Conservation (phyloP, 2,888 invertebrate species). For the Dichetophora obliterata region DNA sequence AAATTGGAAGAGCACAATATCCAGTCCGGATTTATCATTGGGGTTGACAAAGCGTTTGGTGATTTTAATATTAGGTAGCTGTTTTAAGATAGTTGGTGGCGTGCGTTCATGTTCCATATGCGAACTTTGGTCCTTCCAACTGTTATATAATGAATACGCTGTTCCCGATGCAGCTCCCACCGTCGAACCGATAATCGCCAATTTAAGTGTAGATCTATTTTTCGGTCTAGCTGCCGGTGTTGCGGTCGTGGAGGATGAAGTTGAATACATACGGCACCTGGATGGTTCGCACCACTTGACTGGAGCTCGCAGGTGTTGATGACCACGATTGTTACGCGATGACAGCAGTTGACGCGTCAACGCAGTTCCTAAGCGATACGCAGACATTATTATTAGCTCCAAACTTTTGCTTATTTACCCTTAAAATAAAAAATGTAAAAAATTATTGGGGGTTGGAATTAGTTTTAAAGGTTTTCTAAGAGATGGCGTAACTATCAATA, state of each 20-base stretch:
- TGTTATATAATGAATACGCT: conserved; percentile 68
- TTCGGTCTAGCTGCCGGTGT: neutral
- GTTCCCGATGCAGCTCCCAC: conserved; percentile 74
- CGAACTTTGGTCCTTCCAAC: conserved; percentile 57
- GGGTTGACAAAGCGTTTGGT: conserved; percentile 77
- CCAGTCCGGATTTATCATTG: conserved; percentile 77
- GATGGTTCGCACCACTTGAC: conserved; percentile 38
- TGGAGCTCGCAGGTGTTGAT: conserved; percentile 38
- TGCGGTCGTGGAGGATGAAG: conserved; percentile 28
- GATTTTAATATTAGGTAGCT: conserved; percentile 71
- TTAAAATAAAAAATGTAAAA: neutral
- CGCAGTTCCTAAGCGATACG: conserved; percentile 53
- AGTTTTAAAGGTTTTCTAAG: too few relatives aligned
- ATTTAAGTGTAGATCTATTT: conserved; percentile 66
- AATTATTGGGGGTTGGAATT: too few relatives aligned
- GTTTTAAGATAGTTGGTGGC: conserved; percentile 65
- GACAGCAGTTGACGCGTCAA: conserved; percentile 43
- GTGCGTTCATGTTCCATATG: conserved; percentile 68
- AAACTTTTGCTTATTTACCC: neutral
- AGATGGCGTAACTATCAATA: too few relatives aligned
- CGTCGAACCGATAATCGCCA: conserved; percentile 74
- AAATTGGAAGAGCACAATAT: conserved; percentile 93
- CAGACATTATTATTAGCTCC: conserved; percentile 51
- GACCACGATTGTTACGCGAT: conserved; percentile 1
- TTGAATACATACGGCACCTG: conserved; percentile 33